phyloP scores from a whole-genome alignment of 2,888 invertebrate species.

The Noctua pronuba region DNA sequence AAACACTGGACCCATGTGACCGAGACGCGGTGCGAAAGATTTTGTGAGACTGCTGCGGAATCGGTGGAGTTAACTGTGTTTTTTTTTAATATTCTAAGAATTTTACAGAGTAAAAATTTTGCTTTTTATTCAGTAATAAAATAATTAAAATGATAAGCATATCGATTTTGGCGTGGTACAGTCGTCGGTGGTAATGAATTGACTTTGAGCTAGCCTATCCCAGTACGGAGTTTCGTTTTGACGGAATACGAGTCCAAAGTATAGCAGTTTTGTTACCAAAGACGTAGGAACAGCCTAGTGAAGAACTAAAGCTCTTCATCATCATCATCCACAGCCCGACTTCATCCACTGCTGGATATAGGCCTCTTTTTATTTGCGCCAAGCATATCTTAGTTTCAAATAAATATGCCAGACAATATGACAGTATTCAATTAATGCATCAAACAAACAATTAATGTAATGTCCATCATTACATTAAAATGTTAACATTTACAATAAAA shows the following conservation, averaged over 20 bases:
- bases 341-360: too few relatives aligned
- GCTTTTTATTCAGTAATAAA: neutral
- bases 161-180: neutral
- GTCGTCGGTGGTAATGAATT: neutral
- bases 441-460: neutral
- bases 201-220: neutral
- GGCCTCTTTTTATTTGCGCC: too few relatives aligned
- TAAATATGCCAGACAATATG: neutral
- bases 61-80: conserved; percentile 41
- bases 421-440: neutral
- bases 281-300: neutral
- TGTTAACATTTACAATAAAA: neutral
- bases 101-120: neutral
- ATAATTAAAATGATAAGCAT: neutral
- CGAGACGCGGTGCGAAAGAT: conserved; percentile 47
- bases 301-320: neutral
- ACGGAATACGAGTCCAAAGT: neutral
- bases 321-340: too few relatives aligned
- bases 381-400: neutral
- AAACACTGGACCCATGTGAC: conserved; percentile 50
- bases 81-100: neutral
- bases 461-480: conserved; percentile 16
- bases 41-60: conserved; percentile 31
- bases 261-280: neutral
- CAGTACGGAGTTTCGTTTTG: neutral